Percentiles rank a stretch among this genome's conserved stretches.
phyloP scores from a whole-genome alignment of 2,113 vertebrate species.

The Gavia stellata region DNA sequence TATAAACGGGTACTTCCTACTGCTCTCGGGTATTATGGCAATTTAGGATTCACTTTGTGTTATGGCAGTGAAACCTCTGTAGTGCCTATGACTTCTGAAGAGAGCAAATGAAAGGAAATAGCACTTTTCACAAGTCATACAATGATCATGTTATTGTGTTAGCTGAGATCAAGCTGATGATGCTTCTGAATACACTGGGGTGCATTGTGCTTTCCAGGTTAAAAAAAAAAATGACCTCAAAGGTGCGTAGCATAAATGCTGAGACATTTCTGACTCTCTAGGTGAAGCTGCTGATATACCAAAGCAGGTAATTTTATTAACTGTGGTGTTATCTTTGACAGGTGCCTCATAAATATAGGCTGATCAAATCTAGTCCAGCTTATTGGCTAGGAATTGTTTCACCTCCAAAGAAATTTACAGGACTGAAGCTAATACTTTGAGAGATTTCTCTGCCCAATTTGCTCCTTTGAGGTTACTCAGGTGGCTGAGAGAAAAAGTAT shows the following conservation, averaged over 20 bases:
- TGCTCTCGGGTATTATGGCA: conserved; percentile 14
- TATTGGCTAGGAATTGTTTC: neutral
- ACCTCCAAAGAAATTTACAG: neutral
- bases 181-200: neutral
- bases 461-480: neutral
- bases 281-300: neutral
- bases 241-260: neutral
- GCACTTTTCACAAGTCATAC: neutral
- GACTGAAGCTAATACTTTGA: neutral
- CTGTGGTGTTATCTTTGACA: neutral
- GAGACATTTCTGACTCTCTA: neutral
- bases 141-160: neutral
- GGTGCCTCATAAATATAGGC: neutral
- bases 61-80: conserved; percentile 12
- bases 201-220: neutral
- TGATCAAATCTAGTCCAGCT: neutral
- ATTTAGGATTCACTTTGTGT: conserved; percentile 53
- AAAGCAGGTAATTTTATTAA: neutral
- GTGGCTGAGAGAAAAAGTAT: neutral
- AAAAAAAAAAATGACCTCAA: neutral
- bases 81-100: neutral
- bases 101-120: neutral
- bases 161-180: neutral
- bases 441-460: neutral
- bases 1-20: neutral